Conservation (phyloP, 2,113 vertebrate genomes). For the Melanerpes aurifrons region DNA sequence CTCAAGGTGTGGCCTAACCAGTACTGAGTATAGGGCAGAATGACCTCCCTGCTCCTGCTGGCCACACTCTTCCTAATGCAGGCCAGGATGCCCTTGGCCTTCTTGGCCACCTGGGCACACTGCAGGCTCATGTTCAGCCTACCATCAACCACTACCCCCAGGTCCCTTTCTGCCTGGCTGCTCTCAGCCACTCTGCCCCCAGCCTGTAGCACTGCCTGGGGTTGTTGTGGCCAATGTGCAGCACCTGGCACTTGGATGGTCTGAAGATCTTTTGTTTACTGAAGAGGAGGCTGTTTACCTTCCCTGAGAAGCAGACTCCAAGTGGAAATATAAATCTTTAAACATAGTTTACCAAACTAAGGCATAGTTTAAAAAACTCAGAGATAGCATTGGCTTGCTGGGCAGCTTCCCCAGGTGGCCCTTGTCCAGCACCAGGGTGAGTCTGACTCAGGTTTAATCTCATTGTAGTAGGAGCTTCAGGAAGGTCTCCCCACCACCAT, state of each 20-base stretch:
- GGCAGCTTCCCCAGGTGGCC: not conserved
- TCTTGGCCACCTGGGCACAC: no score
- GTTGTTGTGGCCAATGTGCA: no score
- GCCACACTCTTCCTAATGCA: no score
- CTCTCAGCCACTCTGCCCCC: no score
- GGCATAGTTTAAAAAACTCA: not conserved
- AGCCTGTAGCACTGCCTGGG: no score
- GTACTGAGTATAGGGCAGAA: no score
- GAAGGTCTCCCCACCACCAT: not conserved
- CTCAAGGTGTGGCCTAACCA: no score
- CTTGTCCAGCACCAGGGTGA: not conserved
- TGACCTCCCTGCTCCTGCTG: no score
- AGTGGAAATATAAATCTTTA: not conserved
- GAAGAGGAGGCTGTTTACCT: conserved; percentile 11
- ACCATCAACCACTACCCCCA: no score
- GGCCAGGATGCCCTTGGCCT: no score
- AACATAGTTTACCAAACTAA: not conserved
- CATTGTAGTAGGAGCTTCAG: not conserved
- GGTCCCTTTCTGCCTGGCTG: no score
- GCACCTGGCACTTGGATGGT: not conserved
- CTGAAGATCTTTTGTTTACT: conserved; percentile 13
- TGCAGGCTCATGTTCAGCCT: no score
- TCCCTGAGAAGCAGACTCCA: not conserved
- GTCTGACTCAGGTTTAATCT: not conserved
- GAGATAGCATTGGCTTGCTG: not conserved